Base-by-base conservation (phyloP, 1,140 invertebrate genomes). In the Brachionus angularis region DNA sequence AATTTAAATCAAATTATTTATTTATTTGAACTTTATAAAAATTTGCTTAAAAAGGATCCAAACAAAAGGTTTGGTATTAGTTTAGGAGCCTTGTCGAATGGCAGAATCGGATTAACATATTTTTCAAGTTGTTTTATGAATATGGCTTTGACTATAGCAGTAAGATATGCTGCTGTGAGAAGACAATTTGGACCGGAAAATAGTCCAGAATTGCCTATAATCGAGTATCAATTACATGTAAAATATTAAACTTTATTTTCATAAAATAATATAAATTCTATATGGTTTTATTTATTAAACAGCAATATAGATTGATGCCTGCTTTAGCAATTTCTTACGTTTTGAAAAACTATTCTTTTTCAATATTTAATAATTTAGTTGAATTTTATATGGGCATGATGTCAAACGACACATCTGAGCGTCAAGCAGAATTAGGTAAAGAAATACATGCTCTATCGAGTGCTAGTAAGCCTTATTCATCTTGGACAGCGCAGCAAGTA, bases 361-460 rank as follows among this genome's bases (percentile, higher is more conserved):
- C 84, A 76, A 85, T 89, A 69, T 82, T 85, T 23, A 79, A 80
- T 61, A 80, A 84, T 58, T 85, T 81, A 75, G 77, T 83, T 0
- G 74, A 78, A 12, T 85, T 89, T 71, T 80, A 84, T 31, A 81
- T 87, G 39, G 77, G 79, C 25, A 73, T 81, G 21, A 74, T 83
- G 72, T 76, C 79, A 55, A 80, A 79, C 21, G 78, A 83, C 47
- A 79, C 77, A 21, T 78, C 78, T 44, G 78, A 81, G 44, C 75
- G 76, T 73, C 74, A 82, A 75, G 86, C 86, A 39, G 84, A 86
- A 46, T 83, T 87, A 71, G 88, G 89, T 0, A 85, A 88, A 39
- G 94, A 97, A 84, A 88, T 96, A 61, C 93, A 97, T 81, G 91
- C 89, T 14, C 77, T 96, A 64, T 91, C 92, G n/a, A 94, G 89